These are phyloP conservation scores for Rhagoletis pomonella DNA, from an alignment of 1,140 invertebrate genomes.

Conservation along the genomic window DNA sequence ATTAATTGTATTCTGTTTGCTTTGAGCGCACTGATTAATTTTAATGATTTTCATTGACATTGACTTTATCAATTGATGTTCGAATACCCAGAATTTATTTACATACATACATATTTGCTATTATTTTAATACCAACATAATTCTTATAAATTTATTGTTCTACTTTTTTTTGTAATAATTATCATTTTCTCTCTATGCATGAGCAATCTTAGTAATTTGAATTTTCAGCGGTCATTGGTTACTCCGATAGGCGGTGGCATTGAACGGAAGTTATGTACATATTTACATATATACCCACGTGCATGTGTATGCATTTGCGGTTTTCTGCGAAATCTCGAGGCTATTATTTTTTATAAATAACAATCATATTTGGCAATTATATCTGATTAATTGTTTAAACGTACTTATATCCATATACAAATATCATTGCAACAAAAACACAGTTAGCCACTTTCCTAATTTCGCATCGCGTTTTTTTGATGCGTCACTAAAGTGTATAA, in stretches of 20 bases:
- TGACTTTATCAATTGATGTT: neutral
- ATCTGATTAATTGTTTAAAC: no score
- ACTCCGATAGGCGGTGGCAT: neutral
- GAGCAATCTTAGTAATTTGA: neutral
- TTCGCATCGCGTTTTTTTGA: no score
- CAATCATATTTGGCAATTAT: no score
- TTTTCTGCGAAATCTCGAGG: neutral
- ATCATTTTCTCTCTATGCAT: neutral
- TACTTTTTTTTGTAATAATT: neutral
- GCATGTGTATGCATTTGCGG: neutral
- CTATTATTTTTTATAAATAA: neutral
- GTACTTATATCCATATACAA: no score
- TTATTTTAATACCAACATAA: neutral
- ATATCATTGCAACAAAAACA: no score
- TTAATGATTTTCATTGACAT: neutral
- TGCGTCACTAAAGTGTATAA: no score
- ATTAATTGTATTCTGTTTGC: neutral
- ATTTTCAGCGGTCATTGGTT: neutral
- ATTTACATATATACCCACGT: no score
- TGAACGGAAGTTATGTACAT: neutral
- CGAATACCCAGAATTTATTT: neutral
- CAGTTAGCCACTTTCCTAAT: no score
- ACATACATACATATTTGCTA: neutral
- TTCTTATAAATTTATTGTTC: no score
- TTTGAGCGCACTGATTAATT: neutral